Conservation (phyloP, 1,140 invertebrate species). For the Habropoda laboriosa region DNA sequence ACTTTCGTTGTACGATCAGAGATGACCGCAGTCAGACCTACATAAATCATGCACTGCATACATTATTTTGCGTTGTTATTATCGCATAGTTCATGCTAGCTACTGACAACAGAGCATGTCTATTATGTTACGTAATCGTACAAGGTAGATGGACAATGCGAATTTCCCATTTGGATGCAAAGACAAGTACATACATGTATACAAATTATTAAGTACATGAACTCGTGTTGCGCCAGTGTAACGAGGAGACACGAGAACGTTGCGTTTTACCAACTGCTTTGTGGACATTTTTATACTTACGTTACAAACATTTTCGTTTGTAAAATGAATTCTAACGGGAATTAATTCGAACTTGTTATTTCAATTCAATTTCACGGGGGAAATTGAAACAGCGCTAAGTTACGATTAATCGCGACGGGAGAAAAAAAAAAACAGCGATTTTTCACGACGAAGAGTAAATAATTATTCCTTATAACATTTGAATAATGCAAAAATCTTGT, state of each 20-base stretch:
- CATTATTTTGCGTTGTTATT: constrained; percentile 54
- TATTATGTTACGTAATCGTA: constrained; percentile 57
- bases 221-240: constrained; percentile 51
- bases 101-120: constrained; percentile 57
- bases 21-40: constrained; percentile 25
- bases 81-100: constrained; percentile 60
- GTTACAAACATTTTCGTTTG: no score
- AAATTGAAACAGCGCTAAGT: no score
- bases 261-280: not conserved
- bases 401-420: no score
- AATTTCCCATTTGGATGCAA: constrained; percentile 59
- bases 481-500: not conserved
- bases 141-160: constrained; percentile 57
- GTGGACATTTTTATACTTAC: not conserved
- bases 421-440: not conserved
- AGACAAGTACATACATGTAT: constrained; percentile 47
- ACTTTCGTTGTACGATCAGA: not conserved
- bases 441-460: not conserved
- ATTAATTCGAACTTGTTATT: not conserved
- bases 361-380: no score
- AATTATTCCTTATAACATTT: not conserved
- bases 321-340: not conserved
- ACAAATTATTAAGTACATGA: constrained; percentile 56
- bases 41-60: constrained; percentile 58
- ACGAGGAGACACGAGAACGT: constrained; percentile 1